A percentile compares a stretch with the other conserved stretches of the same genome.
These are phyloP conservation scores for Melanostoma scalare DNA, from an alignment of 2,888 invertebrate genomes.

Conservation along the genomic window DNA sequence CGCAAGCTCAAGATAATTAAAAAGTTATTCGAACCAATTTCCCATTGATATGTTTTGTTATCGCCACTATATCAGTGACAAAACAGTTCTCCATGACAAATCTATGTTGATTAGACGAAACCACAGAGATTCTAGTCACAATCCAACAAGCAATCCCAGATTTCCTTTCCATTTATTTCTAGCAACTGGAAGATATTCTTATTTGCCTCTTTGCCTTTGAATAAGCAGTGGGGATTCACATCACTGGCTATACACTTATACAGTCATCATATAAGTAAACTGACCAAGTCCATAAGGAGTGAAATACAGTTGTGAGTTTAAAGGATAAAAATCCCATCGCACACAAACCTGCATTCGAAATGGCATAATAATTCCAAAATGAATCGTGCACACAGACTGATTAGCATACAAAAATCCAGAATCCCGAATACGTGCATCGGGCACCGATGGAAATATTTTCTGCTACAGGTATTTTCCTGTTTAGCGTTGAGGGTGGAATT, in stretches of 20 bases:
- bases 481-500: constrained; percentile 63
- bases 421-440: constrained; percentile 75
- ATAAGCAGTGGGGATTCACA: too few species aligned
- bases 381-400: constrained; percentile 74
- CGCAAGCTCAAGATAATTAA: too few species aligned
- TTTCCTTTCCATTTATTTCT: constrained; percentile 17
- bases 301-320: constrained; percentile 32
- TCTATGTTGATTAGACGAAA: constrained; percentile 20
- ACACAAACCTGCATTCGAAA: constrained; percentile 24
- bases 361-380: constrained; percentile 73
- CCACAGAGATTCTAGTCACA: constrained; percentile 25
- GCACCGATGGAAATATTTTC: constrained; percentile 71
- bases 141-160: constrained; percentile 21
- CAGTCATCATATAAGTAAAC: not conserved
- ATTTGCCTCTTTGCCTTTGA: too few species aligned
- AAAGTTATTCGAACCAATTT: too few species aligned
- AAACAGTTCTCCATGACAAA: not conserved
- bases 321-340: constrained; percentile 46
- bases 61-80: too few species aligned
- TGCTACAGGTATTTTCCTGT: constrained; percentile 66
- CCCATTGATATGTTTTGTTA: too few species aligned
- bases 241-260: too few species aligned
- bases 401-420: constrained; percentile 76
- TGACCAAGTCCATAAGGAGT: not conserved
- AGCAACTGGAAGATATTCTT: not conserved